A percentile compares a stretch with the other conserved stretches of the same genome.
phyloP scores from a whole-genome alignment of 2,113 vertebrate genomes.

The Brachyhypopomus gauderio region DNA sequence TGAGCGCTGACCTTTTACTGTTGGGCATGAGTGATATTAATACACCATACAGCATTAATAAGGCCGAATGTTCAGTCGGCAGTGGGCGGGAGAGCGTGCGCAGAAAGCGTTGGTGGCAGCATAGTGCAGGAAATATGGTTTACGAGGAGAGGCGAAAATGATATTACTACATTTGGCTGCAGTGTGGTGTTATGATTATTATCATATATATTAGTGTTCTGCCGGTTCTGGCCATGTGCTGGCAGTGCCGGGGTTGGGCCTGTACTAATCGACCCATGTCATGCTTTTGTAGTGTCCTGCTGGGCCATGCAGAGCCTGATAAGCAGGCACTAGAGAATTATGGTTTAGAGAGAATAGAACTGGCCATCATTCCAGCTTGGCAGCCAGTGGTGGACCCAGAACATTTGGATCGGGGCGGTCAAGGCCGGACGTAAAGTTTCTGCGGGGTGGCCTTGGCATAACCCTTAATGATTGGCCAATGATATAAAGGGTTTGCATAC shows the following conservation, averaged over 20 bases:
- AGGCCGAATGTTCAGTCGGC: not conserved
- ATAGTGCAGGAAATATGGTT: slow-evolving; percentile 42
- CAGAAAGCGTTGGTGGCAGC: slow-evolving; percentile 42
- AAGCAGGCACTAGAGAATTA: slow-evolving; percentile 55
- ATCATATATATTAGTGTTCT: slow-evolving; percentile 64
- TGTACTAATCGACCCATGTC: slow-evolving; percentile 66
- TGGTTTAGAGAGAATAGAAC: slow-evolving; percentile 24
- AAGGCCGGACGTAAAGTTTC: too few species aligned
- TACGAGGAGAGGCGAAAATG: slow-evolving; percentile 35
- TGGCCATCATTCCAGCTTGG: slow-evolving; percentile 19
- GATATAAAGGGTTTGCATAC: too few species aligned
- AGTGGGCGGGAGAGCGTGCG: slow-evolving; percentile 32
- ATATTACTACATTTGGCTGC: slow-evolving; percentile 62
- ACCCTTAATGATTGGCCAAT: too few species aligned
- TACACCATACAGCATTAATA: slow-evolving; percentile 16
- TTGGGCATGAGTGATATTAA: not conserved
- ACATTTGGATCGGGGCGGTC: too few species aligned
- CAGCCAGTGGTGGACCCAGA: not conserved
- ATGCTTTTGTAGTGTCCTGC: slow-evolving; percentile 53
- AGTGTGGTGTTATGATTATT: slow-evolving; percentile 63
- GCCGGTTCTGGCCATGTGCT: slow-evolving; percentile 57
- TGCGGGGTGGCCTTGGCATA: too few species aligned
- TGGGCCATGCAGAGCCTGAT: slow-evolving; percentile 60
- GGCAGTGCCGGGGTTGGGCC: slow-evolving; percentile 56
- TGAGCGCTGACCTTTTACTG: not conserved